Conservation (phyloP, 2,888 invertebrate species). For the Drosophila dives region DNA sequence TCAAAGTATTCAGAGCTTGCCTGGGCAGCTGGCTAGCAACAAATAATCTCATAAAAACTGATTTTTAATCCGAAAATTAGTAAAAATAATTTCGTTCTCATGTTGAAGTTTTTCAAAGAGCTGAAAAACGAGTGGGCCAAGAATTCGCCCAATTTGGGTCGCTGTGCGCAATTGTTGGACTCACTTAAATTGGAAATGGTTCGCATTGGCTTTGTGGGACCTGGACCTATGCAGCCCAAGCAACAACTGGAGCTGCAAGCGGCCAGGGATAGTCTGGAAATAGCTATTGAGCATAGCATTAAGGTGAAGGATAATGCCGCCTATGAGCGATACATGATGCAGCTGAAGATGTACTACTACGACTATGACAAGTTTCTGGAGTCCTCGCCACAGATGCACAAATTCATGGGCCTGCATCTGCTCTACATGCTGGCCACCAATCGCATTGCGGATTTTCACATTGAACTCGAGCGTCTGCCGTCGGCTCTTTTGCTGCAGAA, state of each 20-base stretch:
- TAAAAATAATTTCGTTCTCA: slow-evolving; percentile 2
- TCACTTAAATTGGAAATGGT: slow-evolving; percentile 63
- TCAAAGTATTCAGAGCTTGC: neutral
- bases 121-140: slow-evolving; percentile 67
- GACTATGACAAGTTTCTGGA: slow-evolving; percentile 59
- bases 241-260: slow-evolving; percentile 39
- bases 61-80: slow-evolving; percentile 1
- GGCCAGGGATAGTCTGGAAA: slow-evolving; percentile 66
- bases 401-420: slow-evolving; percentile 67
- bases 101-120: slow-evolving; percentile 55
- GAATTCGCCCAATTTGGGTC: slow-evolving; percentile 47
- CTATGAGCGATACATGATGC: slow-evolving; percentile 69
- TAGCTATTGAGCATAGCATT: slow-evolving; percentile 72
- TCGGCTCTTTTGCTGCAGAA: slow-evolving; percentile 54
- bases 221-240: neutral
- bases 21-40: neutral
- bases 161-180: slow-evolving; percentile 52
- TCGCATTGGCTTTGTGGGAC: slow-evolving; percentile 32
- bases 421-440: slow-evolving; percentile 70
- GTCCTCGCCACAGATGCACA: slow-evolving; percentile 61
- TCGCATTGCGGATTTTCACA: slow-evolving; percentile 73
- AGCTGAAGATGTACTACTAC: slow-evolving; percentile 68
- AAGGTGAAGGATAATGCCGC: slow-evolving; percentile 61
- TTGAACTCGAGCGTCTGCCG: slow-evolving; percentile 69
- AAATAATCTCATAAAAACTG: slow-evolving; percentile 5